Base-by-base conservation (phyloP, 2,888 invertebrate species). In the Heliconius ethilla region DNA sequence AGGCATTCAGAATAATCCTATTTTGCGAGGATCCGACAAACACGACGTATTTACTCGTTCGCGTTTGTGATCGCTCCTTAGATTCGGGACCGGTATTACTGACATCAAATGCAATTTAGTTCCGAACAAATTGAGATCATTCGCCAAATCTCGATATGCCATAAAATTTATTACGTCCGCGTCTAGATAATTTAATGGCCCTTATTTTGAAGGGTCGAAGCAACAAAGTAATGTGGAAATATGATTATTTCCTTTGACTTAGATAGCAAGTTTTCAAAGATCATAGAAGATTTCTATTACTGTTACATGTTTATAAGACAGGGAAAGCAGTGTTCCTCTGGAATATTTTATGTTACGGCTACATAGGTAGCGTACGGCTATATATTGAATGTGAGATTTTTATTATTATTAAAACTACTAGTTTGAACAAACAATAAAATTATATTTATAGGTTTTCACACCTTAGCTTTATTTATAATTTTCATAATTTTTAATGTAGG, bases 21-120 rank as follows among this genome's bases (percentile, higher is more conserved):
- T 80, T 80, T 74, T 75, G 69, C 78, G 72, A 78, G 76, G 76
- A 78, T 80, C 76, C 75, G 65, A 72, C 72, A 81, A 81, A 81
- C 75, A 78, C 74, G 75, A 76, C 67, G 74, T 77, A 78, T 78
- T 79, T 79, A 77, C 76, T 75, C 65, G 78, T 69, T 76, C 78
- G 62, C 69, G 78, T 75, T 63, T 75, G 76, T 74, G 79, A 81
- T 81, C 73, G 77, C 65, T 79, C 59, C 75, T 77, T 62, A 73
- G 75, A 75, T 63, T 75, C 75, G 70, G 77, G 77, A 66, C 63
- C 62, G 75, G 73, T 62, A 74, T 77, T 74, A 77, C 73, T 77
- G 69, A 67, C 77, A 45, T 77, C 18, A 77, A 72, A 67, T 67
- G 67, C 74, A 74, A 74, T 74, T 67, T 73, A 72, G 67, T 77